phyloP scores from a whole-genome alignment of 2,113 vertebrate genomes.

The Hippocampus mohnikei region DNA sequence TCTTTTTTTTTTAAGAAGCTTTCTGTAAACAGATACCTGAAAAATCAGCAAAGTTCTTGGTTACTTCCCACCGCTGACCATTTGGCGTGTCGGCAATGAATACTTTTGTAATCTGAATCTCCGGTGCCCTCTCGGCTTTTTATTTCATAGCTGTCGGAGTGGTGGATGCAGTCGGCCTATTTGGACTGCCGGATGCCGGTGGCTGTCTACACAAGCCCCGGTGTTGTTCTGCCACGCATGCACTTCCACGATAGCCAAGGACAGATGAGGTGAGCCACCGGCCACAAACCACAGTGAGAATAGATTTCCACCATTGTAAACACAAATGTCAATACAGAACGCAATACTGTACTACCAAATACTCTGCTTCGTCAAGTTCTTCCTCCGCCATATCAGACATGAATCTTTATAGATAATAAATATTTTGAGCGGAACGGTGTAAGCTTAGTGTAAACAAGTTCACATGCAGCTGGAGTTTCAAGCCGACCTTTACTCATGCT shows the following conservation, averaged over 20 bases:
- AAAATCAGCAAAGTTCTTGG: not conserved
- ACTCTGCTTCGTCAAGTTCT: not conserved
- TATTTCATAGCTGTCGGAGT: slow-evolving; percentile 85
- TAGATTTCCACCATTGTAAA: not conserved
- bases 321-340: not conserved
- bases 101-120: not conserved
- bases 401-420: not conserved
- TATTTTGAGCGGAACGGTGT: slow-evolving; percentile 13
- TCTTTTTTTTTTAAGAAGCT: not conserved
- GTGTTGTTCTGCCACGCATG: slow-evolving; percentile 85
- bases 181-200: slow-evolving; percentile 92
- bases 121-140: slow-evolving; percentile 1
- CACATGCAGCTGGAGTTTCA: slow-evolving; percentile 24
- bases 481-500: slow-evolving; percentile 72
- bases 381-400: not conserved
- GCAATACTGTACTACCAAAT: not conserved
- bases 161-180: slow-evolving; percentile 95
- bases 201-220: slow-evolving; percentile 89
- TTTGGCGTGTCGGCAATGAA: not conserved
- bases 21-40: not conserved
- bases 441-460: slow-evolving; percentile 34
- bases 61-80: not conserved
- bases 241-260: slow-evolving; percentile 90
- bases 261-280: slow-evolving; percentile 86
- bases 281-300: not conserved